These are phyloP conservation scores for Octopus bimaculoides DNA, from an alignment of 1,140 invertebrate species.

Conservation along the genomic window DNA sequence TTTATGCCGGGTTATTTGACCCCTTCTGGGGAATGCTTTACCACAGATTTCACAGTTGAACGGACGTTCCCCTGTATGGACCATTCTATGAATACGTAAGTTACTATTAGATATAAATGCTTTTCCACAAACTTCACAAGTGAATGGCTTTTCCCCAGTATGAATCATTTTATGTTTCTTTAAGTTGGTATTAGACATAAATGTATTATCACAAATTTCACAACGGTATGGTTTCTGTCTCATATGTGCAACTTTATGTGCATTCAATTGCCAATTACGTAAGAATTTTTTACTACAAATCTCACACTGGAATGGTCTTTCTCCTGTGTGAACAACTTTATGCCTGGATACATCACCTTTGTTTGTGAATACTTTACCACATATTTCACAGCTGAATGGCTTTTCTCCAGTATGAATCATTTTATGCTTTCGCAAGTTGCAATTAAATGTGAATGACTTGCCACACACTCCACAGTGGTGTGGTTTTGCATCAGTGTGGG, in stretches of 20 bases:
- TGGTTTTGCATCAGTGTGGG: no score
- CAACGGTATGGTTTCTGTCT: constrained; percentile 27
- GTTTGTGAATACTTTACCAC: no score
- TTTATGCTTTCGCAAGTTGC: no score
- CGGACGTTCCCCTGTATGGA: constrained; percentile 10
- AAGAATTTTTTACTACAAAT: constrained; percentile 87
- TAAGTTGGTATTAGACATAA: constrained; percentile 83
- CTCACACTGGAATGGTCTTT: constrained; percentile 65
- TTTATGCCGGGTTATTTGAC: constrained; percentile 2
- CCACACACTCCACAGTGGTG: no score
- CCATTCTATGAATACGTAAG: constrained; percentile 12
- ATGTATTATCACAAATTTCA: constrained; percentile 57
- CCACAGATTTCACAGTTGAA: constrained; percentile 19
- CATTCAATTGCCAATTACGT: constrained; percentile 59
- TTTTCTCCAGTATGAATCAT: no score
- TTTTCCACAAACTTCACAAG: constrained; percentile 19
- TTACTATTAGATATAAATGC: constrained; percentile 20
- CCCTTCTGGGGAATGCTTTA: constrained; percentile 16
- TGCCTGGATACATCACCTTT: no score
- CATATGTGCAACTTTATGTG: constrained; percentile 65
- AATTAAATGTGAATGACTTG: no score
- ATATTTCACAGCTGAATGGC: no score
- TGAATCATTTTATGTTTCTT: constrained; percentile 86
- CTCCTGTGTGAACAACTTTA: no score
- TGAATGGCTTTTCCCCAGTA: constrained; percentile 77